Percentiles rank a stretch among this genome's conserved stretches.
phyloP scores from a whole-genome alignment of 2,797 vertebrate genomes.

The Geotria australis region DNA sequence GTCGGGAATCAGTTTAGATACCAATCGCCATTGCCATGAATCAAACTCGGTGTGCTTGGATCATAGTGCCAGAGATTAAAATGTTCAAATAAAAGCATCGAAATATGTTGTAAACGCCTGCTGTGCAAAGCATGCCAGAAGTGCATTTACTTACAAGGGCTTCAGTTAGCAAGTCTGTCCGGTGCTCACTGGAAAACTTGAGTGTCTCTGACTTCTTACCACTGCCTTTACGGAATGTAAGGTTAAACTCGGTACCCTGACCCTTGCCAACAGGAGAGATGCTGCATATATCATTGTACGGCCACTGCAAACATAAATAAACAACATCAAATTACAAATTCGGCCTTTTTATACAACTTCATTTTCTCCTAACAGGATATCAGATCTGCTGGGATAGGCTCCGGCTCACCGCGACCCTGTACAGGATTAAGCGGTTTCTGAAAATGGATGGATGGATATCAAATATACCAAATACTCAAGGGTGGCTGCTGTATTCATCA shows the following conservation, averaged over 20 bases:
- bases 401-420: no score
- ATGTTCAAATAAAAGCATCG: no score
- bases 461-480: no score
- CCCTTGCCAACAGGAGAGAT: constrained; percentile 79
- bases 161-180: constrained; percentile 89
- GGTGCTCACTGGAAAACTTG: constrained; percentile 94
- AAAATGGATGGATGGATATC: no score
- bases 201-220: constrained; percentile 89
- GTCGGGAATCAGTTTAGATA: no score
- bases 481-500: neutral
- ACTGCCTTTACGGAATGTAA: constrained; percentile 85
- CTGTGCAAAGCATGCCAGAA: no score
- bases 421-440: no score
- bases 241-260: constrained; percentile 85
- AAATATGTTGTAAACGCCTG: no score
- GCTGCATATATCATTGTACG: constrained; percentile 91
- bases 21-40: no score
- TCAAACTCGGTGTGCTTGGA: no score
- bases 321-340: neutral
- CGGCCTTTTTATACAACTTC: neutral
- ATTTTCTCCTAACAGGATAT: neutral
- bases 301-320: constrained; percentile 28
- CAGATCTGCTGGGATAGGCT: no score
- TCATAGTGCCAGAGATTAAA: no score
- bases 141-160: constrained; percentile 36